phyloP scores from a whole-genome alignment of 2,113 vertebrate genomes.

The Chamaetylas fuelleborni region DNA sequence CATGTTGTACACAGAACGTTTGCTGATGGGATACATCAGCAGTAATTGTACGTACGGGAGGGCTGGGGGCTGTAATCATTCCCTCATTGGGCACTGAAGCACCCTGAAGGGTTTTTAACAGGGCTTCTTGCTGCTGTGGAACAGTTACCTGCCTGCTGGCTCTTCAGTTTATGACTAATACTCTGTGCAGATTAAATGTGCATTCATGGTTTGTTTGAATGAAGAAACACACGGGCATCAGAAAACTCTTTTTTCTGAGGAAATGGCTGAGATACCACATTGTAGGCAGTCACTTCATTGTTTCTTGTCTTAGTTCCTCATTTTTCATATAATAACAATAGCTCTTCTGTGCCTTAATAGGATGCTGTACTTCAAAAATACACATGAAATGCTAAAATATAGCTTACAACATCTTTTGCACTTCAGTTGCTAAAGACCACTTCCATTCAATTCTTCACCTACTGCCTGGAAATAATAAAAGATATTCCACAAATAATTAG shows the following conservation, averaged over 20 bases:
- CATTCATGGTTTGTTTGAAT: no score
- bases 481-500: background rate
- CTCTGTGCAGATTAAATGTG: rapidly evolving
- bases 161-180: background rate
- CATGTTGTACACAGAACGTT: background rate
- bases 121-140: background rate
- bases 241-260: background rate
- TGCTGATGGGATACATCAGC: no score
- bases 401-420: background rate
- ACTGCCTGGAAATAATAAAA: background rate
- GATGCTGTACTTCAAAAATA: background rate
- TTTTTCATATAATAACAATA: background rate
- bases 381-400: background rate
- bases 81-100: background rate
- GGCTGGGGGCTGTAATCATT: background rate
- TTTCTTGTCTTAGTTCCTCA: background rate
- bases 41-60: background rate
- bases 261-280: background rate
- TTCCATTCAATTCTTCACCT: background rate
- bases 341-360: background rate
- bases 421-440: background rate
- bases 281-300: background rate
- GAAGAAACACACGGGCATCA: background rate
- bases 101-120: background rate
- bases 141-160: background rate